A percentile compares a stretch with the other conserved stretches of the same genome.
phyloP scores from a whole-genome alignment of 2,113 vertebrate species.

The Passer domesticus region DNA sequence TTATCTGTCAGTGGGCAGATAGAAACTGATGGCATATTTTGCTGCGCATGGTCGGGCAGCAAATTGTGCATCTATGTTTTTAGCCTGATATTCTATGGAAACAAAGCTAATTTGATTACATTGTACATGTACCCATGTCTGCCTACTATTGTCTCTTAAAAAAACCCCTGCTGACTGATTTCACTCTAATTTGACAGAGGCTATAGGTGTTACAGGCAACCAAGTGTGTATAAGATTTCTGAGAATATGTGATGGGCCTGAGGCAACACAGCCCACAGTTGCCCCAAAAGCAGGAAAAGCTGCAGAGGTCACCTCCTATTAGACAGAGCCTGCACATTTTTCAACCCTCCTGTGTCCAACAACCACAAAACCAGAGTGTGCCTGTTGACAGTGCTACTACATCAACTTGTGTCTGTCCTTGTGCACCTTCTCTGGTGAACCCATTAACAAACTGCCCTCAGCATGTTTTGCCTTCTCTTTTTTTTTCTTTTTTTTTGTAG shows the following conservation, averaged over 20 bases:
- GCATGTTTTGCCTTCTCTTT: neutral
- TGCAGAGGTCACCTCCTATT: neutral
- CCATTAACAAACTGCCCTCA: neutral
- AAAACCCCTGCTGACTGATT: neutral
- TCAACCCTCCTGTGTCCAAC: neutral
- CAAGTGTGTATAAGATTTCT: neutral
- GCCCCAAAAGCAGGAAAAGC: neutral
- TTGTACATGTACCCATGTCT: neutral
- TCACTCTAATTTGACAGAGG: conserved; percentile 10
- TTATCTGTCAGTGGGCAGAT: conserved; percentile 49
- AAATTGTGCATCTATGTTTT: conserved; percentile 61
- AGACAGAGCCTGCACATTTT: neutral
- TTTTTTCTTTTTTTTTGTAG: neutral
- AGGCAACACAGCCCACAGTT: neutral
- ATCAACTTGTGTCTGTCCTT: rapidly evolving
- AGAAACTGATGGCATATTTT: conserved; percentile 38
- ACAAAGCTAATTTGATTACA: conserved; percentile 42
- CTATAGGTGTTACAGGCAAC: neutral
- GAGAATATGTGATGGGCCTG: neutral
- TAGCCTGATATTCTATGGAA: conserved; percentile 52
- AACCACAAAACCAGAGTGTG: neutral
- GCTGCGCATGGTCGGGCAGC: conserved; percentile 4
- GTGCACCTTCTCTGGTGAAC: neutral
- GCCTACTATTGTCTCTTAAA: neutral
- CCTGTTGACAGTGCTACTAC: neutral